Evolutionary conservation across 2,797 vertebrate species (phyloP).

Genomic region (Molossus alvarezi): DNA sequence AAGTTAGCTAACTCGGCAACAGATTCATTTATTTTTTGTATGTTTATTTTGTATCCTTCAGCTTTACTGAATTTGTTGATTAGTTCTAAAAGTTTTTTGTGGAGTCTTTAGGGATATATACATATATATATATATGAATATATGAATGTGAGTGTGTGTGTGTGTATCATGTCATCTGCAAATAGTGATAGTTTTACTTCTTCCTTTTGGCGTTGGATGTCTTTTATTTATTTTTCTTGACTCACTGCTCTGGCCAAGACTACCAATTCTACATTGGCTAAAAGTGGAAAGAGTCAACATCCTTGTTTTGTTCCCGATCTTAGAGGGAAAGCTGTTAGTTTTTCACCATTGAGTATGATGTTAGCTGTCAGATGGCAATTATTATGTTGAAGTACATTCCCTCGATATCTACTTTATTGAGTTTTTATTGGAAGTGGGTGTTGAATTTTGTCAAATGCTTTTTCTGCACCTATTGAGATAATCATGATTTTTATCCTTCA

Average conservation of each 20-base stretch:
- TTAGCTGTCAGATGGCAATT: neutral
- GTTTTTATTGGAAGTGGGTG: neutral
- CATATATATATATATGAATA: too few species aligned
- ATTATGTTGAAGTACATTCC: neutral
- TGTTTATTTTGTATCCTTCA: neutral
- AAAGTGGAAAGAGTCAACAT: neutral
- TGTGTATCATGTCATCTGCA: neutral
- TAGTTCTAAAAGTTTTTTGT: neutral
- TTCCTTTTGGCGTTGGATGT: neutral
- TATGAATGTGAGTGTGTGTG: too few species aligned
- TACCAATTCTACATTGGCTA: neutral
- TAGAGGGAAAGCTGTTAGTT: neutral
- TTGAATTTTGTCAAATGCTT: neutral
- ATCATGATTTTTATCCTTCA: neutral
- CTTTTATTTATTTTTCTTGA: neutral
- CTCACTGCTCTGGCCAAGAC: neutral
- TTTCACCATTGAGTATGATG: neutral
- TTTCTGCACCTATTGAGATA: neutral
- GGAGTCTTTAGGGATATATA: neutral
- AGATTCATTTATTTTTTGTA: neutral
- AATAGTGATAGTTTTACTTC: neutral
- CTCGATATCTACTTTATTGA: neutral
- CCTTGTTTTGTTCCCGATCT: neutral
- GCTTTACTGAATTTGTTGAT: neutral
- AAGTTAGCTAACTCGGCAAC: neutral